Evolutionary conservation across 2,888 invertebrate genomes (phyloP).

Genomic region (Chalcis sispes): DNA sequence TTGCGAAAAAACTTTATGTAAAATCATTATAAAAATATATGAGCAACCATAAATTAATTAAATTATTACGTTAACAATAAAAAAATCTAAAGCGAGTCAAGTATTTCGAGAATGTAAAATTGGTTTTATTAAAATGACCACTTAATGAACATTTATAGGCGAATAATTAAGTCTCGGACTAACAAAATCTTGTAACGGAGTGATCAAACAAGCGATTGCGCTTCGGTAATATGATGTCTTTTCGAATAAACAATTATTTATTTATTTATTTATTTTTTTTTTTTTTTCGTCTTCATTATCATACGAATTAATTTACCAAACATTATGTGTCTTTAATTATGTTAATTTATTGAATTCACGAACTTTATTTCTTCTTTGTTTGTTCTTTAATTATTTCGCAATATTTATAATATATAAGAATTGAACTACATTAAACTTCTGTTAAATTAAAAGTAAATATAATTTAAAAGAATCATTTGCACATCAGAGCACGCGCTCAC

Average conservation of each 20-base stretch:
- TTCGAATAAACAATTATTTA: not conserved
- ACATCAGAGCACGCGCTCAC: too few species aligned
- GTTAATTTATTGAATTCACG: slow-evolving; percentile 11
- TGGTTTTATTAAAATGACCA: not conserved
- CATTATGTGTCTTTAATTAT: not conserved
- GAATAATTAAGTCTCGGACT: not conserved
- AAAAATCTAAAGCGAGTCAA: not conserved
- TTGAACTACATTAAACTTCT: too few species aligned
- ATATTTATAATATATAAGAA: too few species aligned
- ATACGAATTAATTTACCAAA: slow-evolving; percentile 8
- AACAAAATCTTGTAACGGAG: not conserved
- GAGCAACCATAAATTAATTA: not conserved
- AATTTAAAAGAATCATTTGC: too few species aligned
- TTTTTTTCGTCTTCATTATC: slow-evolving; percentile 6
- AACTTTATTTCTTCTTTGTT: not conserved
- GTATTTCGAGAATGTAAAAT: not conserved
- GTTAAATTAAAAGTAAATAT: too few species aligned
- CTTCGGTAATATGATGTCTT: slow-evolving; percentile 14
- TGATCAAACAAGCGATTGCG: slow-evolving; percentile 6
- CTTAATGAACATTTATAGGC: not conserved
- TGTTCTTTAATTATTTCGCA: not conserved
- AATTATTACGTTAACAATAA: not conserved
- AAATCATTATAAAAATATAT: not conserved
- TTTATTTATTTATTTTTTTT: too few species aligned
- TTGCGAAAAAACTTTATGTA: not conserved